Percentiles rank a stretch among this genome's conserved stretches.
Evolutionary conservation across 1,140 invertebrate species (phyloP).

Genomic region (Philopotamus ludificatus): DNA sequence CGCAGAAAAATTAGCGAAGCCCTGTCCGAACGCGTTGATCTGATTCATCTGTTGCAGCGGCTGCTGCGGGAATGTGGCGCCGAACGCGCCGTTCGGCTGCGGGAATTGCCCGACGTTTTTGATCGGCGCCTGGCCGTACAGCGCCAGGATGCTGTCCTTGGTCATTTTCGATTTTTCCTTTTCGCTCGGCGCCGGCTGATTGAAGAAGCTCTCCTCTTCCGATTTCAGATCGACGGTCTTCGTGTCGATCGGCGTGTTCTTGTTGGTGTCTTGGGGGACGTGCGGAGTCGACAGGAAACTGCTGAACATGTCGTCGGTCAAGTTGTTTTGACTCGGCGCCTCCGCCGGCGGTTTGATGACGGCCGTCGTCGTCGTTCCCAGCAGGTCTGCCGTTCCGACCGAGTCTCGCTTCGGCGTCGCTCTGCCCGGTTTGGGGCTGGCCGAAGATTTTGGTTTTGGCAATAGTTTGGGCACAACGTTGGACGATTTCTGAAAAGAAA

Average conservation of each 20-base stretch:
- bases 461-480: conserved; percentile 52
- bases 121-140: conserved; percentile 72
- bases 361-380: conserved; percentile 46
- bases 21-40: not conserved
- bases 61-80: conserved; percentile 22
- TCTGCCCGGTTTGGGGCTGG: conserved; percentile 70
- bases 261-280: conserved; percentile 45
- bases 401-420: conserved; percentile 54
- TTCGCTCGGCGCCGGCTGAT: conserved; percentile 73
- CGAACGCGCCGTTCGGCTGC: conserved; percentile 21
- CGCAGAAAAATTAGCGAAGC: conserved; percentile 17
- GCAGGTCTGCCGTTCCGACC: conserved; percentile 53
- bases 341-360: conserved; percentile 50
- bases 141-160: conserved; percentile 90
- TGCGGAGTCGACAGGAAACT: conserved; percentile 72
- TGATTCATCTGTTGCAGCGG: conserved; percentile 3
- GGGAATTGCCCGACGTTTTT: conserved; percentile 21
- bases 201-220: conserved; percentile 89
- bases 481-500: conserved; percentile 49
- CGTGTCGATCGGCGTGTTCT: conserved; percentile 46
- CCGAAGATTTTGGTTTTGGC: conserved; percentile 58
- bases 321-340: conserved; percentile 46
- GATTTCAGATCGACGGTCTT: conserved; percentile 60
- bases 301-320: conserved; percentile 73
- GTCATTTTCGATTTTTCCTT: conserved; percentile 81